phyloP scores from a whole-genome alignment of 2,113 vertebrate genomes.

The Phyllostomus discolor region DNA sequence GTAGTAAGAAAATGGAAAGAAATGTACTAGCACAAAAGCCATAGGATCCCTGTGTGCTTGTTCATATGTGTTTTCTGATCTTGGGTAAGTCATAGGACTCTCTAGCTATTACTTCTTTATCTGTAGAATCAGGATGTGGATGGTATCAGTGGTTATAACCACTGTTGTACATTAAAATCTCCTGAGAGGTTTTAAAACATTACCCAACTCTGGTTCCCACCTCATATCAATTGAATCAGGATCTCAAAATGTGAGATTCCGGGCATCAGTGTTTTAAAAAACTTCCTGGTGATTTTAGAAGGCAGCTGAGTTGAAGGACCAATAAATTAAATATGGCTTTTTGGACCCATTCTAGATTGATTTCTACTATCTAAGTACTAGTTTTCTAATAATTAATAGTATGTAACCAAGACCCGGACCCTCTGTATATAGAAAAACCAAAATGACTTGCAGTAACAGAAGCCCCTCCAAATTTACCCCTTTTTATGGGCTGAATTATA shows the following conservation, averaged over 20 bases:
- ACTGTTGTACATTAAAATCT: neutral
- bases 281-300: conserved; percentile 6
- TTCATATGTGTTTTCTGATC: neutral
- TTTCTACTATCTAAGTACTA: neutral
- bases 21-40: neutral
- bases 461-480: neutral
- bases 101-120: neutral
- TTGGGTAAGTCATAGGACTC: neutral
- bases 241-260: neutral
- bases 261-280: neutral
- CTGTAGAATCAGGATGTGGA: neutral
- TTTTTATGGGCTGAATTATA: neutral
- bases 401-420: neutral
- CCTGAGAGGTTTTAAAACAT: neutral
- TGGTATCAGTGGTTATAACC: neutral
- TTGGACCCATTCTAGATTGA: neutral
- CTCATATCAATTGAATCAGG: neutral
- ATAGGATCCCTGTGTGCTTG: neutral
- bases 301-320: neutral
- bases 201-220: neutral
- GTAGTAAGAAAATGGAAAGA: neutral
- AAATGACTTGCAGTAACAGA: neutral
- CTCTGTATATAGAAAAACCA: neutral
- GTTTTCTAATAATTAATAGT: neutral
- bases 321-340: neutral